Conservation (phyloP, 2,113 vertebrate genomes). For the Donacobius atricapilla region DNA sequence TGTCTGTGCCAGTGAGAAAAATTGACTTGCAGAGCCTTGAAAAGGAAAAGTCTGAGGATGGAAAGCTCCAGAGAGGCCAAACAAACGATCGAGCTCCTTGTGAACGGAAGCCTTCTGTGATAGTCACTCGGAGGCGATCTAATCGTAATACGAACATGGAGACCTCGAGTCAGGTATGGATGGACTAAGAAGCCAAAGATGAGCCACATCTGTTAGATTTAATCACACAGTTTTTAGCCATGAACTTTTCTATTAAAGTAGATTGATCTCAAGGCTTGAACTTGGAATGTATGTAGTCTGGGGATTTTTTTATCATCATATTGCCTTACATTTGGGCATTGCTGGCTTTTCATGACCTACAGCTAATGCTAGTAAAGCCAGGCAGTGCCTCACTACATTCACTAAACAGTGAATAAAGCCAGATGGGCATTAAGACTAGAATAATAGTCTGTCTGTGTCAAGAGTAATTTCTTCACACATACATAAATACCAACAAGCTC, state of each 20-base stretch:
- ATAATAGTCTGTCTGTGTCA: background rate
- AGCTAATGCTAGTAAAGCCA: background rate
- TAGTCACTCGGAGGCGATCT: constrained; percentile 90
- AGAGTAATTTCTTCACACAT: background rate
- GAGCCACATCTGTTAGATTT: background rate
- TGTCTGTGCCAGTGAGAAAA: constrained; percentile 91
- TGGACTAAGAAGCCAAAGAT: background rate
- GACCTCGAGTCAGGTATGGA: constrained; percentile 80
- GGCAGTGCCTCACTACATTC: background rate
- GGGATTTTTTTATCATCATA: background rate
- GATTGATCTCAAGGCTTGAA: background rate
- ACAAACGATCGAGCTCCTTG: constrained; percentile 69
- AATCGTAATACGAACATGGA: constrained; percentile 82
- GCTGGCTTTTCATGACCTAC: background rate
- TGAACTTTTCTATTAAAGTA: background rate
- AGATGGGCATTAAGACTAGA: background rate
- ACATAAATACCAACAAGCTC: background rate
- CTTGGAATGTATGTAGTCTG: background rate
- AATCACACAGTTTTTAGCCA: background rate
- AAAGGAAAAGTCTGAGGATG: constrained; percentile 72
- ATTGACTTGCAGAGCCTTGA: constrained; percentile 73
- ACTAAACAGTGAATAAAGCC: background rate
- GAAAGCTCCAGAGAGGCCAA: constrained; percentile 68
- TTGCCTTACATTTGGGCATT: background rate
- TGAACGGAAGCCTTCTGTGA: constrained; percentile 89